Conservation (phyloP, 2,888 invertebrate species). For the Caenorhabditis afra region DNA sequence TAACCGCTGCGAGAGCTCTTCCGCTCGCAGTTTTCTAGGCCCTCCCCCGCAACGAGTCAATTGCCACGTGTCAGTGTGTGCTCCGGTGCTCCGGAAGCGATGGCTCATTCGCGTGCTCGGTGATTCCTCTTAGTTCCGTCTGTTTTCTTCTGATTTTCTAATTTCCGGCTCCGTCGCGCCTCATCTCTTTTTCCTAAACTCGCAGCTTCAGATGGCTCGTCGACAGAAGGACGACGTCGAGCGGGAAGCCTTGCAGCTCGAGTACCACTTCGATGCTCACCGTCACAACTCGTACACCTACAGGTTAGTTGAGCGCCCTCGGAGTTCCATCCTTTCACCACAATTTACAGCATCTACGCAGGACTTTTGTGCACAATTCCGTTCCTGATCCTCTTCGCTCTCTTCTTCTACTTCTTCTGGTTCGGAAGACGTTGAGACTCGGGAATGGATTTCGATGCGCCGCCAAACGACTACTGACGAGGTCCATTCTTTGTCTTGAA, state of each 20-base stretch:
- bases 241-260: conserved; percentile 36
- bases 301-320: conserved; percentile 29
- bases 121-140: neutral
- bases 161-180: conserved; percentile 34
- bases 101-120: conserved; percentile 37
- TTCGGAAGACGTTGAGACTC: conserved; percentile 54
- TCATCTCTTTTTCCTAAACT: neutral
- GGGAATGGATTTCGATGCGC: neutral
- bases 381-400: conserved; percentile 45
- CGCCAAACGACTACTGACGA: neutral
- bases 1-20: too few species aligned
- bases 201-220: conserved; percentile 52
- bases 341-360: conserved; percentile 53
- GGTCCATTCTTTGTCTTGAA: neutral
- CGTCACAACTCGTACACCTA: conserved; percentile 47
- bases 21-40: too few species aligned
- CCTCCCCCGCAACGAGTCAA: too few species aligned
- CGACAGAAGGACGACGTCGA: conserved; percentile 47
- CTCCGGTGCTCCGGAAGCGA: conserved; percentile 30
- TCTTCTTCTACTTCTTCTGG: conserved; percentile 61
- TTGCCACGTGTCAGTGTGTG: too few species aligned
- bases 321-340: neutral
- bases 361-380: conserved; percentile 57
- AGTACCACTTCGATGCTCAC: conserved; percentile 41
- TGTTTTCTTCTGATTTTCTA: conserved; percentile 31